A percentile compares a stretch with the other conserved stretches of the same genome.
These are phyloP conservation scores for Drosophila equinoxialis DNA, from an alignment of 1,140 invertebrate species.

Conservation along the genomic window DNA sequence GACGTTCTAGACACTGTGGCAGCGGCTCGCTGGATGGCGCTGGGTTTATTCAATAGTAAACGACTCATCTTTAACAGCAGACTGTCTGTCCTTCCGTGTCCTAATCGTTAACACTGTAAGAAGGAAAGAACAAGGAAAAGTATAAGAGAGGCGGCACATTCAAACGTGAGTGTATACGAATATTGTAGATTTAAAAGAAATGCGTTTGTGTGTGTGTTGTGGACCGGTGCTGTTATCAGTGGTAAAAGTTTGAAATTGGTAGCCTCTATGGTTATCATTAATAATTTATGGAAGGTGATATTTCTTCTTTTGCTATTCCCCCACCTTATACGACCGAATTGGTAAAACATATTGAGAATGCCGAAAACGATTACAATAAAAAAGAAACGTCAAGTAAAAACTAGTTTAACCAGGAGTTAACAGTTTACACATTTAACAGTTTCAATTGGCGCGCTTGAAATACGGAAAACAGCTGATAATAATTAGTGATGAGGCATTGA, in stretches of 20 bases:
- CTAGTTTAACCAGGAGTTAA: background rate
- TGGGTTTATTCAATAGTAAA: conserved; percentile 37
- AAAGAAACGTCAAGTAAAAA: background rate
- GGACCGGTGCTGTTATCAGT: conserved; percentile 1
- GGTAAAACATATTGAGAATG: background rate
- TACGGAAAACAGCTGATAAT: background rate
- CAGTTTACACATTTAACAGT: background rate
- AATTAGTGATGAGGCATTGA: background rate
- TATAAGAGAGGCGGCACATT: background rate
- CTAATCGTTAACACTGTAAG: conserved; percentile 2
- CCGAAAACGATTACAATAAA: background rate
- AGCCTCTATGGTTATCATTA: background rate
- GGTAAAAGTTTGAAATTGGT: background rate
- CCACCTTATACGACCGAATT: background rate
- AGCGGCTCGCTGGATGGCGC: conserved; percentile 36
- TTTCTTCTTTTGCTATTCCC: background rate
- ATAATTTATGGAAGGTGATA: background rate
- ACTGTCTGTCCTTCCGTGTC: background rate
- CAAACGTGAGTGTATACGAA: background rate
- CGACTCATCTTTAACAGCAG: conserved; percentile 41
- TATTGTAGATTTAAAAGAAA: background rate
- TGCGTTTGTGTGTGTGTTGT: background rate
- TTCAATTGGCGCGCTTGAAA: conserved; percentile 17
- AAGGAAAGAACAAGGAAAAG: conserved; percentile 1
- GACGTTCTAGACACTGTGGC: conserved; percentile 40